Evolutionary conservation across 1,140 invertebrate genomes (phyloP).

Genomic region (Bursaphelenchus mucronatus): DNA sequence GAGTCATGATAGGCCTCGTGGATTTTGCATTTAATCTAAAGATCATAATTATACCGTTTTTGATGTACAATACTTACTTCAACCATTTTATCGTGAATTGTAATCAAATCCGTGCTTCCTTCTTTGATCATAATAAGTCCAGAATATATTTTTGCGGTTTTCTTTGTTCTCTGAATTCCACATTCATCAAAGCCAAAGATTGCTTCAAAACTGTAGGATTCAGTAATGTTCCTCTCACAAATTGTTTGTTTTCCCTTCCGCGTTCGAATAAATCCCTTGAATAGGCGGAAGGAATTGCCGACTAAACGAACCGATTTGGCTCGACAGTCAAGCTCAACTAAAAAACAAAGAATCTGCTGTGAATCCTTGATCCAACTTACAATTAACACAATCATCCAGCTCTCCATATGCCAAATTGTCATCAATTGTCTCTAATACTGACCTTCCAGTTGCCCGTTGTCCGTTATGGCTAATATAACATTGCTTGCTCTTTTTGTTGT

Average conservation of each 20-base stretch:
- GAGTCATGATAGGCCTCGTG: conserved; percentile 17
- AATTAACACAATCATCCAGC: conserved; percentile 29
- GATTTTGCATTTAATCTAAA: conserved; percentile 28
- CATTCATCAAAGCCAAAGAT: conserved; percentile 33
- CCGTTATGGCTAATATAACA: conserved; percentile 26
- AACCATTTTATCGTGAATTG: conserved; percentile 33
- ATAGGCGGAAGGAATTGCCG: conserved; percentile 31
- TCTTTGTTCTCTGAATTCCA: conserved; percentile 24
- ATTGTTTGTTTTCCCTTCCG: conserved; percentile 25
- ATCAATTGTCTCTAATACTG: conserved; percentile 28
- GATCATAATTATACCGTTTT: conserved; percentile 4
- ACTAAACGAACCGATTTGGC: conserved; percentile 23
- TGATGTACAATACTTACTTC: conserved; percentile 11
- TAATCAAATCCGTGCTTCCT: conserved; percentile 34
- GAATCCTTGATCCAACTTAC: background rate
- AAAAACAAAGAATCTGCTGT: background rate
- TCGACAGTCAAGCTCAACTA: conserved; percentile 30
- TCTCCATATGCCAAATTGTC: conserved; percentile 26
- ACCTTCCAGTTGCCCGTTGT: conserved; percentile 31
- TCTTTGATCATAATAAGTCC: conserved; percentile 34
- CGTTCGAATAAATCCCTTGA: conserved; percentile 24
- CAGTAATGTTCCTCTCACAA: conserved; percentile 27
- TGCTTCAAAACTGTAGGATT: conserved; percentile 23
- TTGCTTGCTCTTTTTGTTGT: conserved; percentile 18
- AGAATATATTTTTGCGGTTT: conserved; percentile 1